These are phyloP conservation scores for Sebastes goodei DNA, from an alignment of 2,797 vertebrate genomes.

Conservation along the genomic window DNA sequence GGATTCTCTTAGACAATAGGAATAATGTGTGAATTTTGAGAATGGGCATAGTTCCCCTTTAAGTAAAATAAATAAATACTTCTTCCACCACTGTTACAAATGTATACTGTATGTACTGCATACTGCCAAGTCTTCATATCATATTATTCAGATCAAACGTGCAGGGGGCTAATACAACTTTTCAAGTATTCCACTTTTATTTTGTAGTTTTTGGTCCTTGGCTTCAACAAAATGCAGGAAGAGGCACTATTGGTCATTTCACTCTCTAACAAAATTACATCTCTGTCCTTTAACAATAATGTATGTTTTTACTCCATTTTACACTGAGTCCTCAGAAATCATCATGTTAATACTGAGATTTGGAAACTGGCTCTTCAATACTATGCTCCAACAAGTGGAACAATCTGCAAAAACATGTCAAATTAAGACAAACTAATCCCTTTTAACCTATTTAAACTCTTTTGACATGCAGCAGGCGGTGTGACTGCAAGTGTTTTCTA, in stretches of 20 bases:
- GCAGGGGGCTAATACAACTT: not conserved
- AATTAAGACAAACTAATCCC: no score
- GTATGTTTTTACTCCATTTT: not conserved
- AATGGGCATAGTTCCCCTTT: no score
- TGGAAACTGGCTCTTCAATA: no score
- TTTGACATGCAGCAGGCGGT: rapidly evolving
- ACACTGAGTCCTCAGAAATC: not conserved
- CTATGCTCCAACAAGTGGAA: no score
- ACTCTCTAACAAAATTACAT: not conserved
- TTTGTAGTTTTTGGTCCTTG: not conserved
- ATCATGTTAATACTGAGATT: no score
- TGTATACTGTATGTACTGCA: not conserved
- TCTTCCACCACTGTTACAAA: not conserved
- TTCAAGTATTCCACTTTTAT: not conserved
- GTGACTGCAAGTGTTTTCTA: no score
- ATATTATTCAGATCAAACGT: not conserved
- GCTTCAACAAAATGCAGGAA: not conserved
- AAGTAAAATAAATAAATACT: not conserved
- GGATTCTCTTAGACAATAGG: no score
- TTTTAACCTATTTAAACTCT: no score
- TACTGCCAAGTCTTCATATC: not conserved
- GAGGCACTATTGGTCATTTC: not conserved
- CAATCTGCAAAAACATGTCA: no score
- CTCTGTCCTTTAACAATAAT: not conserved
- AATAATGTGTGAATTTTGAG: no score